These are phyloP conservation scores for Barypeithes pellucidus DNA, from an alignment of 2,888 invertebrate genomes.

Conservation along the genomic window DNA sequence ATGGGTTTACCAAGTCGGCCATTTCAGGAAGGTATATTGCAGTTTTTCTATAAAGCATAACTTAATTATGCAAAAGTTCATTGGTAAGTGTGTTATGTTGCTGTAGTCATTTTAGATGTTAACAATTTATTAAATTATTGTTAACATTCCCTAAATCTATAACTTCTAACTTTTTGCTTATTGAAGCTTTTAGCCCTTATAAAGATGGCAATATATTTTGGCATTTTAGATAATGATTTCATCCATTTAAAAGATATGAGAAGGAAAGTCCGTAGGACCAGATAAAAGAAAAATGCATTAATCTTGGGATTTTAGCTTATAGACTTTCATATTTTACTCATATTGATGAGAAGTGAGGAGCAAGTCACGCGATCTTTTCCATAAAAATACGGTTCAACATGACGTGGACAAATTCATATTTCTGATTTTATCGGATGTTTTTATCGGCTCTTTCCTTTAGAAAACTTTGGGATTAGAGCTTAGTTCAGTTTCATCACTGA, in stretches of 20 bases:
- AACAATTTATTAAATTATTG: too few species aligned
- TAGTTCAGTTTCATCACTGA: too few species aligned
- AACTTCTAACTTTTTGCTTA: neutral
- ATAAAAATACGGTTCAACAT: constrained; percentile 34
- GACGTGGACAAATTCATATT: constrained; percentile 44
- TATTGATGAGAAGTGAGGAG: constrained; percentile 49
- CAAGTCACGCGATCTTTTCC: constrained; percentile 40
- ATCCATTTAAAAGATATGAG: constrained; percentile 6
- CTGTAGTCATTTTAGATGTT: too few species aligned
- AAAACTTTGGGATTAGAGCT: too few species aligned
- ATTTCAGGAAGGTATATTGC: too few species aligned
- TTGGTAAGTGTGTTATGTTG: too few species aligned
- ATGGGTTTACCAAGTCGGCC: too few species aligned
- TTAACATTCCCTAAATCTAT: too few species aligned
- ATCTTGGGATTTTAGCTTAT: constrained; percentile 35
- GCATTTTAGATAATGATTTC: constrained; percentile 10
- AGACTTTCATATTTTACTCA: constrained; percentile 47
- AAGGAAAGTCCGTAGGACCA: constrained; percentile 30
- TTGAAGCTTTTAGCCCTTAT: constrained; percentile 2
- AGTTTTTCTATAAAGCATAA: too few species aligned
- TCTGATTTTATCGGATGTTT: constrained; percentile 38
- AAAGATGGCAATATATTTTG: constrained; percentile 5
- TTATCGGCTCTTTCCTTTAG: constrained; percentile 29
- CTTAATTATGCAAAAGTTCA: too few species aligned
- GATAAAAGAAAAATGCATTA: constrained; percentile 43